A percentile compares a stretch with the other conserved stretches of the same genome.
Conservation (phyloP, 2,888 invertebrate species). For the Idaea aversata region DNA sequence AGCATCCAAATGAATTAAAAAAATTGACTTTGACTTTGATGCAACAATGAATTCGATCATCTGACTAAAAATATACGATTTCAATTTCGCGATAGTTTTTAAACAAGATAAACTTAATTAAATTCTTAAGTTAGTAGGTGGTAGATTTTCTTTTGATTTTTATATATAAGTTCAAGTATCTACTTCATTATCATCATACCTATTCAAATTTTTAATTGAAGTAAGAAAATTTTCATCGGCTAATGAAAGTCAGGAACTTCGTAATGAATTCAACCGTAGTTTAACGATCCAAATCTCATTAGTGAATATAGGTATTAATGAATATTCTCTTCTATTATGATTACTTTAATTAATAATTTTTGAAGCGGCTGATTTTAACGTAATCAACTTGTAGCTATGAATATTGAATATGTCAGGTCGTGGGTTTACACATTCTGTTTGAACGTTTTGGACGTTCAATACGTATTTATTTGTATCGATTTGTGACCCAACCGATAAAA, state of each 20-base stretch:
- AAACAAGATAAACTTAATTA: too few relatives aligned
- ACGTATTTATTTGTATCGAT: too few relatives aligned
- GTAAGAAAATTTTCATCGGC: constrained; percentile 3
- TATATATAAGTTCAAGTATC: neutral
- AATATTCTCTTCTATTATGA: constrained; percentile 17
- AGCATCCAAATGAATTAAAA: too few relatives aligned
- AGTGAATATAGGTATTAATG: constrained; percentile 15
- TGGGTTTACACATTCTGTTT: neutral
- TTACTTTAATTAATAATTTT: constrained; percentile 6
- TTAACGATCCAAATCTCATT: constrained; percentile 21
- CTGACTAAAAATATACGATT: too few relatives aligned
- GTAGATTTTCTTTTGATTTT: too few relatives aligned
- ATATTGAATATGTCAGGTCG: neutral
- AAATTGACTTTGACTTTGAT: too few relatives aligned
- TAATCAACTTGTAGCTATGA: neutral
- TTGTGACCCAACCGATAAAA: too few relatives aligned
- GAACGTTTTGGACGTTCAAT: too few relatives aligned
- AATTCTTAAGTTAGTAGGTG: too few relatives aligned
- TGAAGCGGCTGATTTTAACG: neutral
- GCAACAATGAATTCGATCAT: too few relatives aligned
- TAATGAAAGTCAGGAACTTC: constrained; percentile 11
- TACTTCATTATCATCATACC: neutral
- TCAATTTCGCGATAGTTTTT: too few relatives aligned
- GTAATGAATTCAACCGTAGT: constrained; percentile 18
- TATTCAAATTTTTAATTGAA: neutral